Conservation (phyloP, 2,113 vertebrate species). For the Lichenostomus cassidix region DNA sequence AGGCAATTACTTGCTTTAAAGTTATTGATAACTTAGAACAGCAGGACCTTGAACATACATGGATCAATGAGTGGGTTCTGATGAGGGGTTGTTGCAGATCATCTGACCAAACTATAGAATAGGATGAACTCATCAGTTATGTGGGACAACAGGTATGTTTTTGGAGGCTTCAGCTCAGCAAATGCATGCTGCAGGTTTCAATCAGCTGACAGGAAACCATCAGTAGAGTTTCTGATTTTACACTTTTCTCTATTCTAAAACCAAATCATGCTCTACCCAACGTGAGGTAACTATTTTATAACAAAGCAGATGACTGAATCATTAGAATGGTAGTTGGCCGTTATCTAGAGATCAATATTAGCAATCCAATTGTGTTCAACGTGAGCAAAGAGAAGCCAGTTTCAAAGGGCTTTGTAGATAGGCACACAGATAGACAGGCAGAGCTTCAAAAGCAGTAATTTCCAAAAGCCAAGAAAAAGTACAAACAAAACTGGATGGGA, state of each 20-base stretch:
- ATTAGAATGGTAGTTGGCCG: background rate
- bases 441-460: background rate
- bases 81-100: background rate
- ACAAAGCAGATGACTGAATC: background rate
- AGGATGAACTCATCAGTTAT: background rate
- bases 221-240: background rate
- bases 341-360: slow-evolving; percentile 4
- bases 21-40: slow-evolving; percentile 8
- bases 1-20: background rate
- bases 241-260: background rate
- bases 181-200: background rate
- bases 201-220: background rate
- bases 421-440: background rate
- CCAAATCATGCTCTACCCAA: background rate
- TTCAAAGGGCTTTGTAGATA: background rate
- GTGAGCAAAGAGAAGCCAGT: background rate
- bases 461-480: background rate
- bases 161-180: background rate
- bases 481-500: background rate
- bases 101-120: background rate
- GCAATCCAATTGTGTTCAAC: background rate
- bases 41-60: background rate
- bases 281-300: background rate
- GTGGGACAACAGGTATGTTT: background rate
- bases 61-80: background rate